A percentile compares a stretch with the other conserved stretches of the same genome.
These are phyloP conservation scores for Cactoblastis cactorum DNA, from an alignment of 2,888 invertebrate species.

Conservation along the genomic window DNA sequence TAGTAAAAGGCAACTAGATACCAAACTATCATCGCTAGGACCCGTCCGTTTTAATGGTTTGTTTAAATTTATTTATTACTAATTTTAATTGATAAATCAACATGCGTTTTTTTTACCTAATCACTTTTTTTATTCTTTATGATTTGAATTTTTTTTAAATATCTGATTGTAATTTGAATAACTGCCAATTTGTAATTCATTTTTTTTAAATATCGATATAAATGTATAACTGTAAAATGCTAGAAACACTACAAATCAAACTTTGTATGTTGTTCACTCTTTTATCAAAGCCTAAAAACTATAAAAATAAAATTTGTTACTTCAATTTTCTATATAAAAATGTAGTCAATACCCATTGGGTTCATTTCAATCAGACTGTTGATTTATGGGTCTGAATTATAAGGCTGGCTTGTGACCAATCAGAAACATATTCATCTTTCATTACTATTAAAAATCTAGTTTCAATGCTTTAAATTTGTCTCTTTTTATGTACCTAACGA, in stretches of 20 bases:
- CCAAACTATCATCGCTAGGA: neutral
- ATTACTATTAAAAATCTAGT: too few relatives aligned
- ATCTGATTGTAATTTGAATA: neutral
- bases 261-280: too few relatives aligned
- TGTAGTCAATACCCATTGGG: too few relatives aligned
- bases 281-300: too few relatives aligned
- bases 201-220: neutral
- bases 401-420: too few relatives aligned
- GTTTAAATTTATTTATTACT: neutral
- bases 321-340: too few relatives aligned
- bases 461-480: too few relatives aligned
- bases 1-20: neutral
- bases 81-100: neutral
- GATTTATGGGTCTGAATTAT: too few relatives aligned
- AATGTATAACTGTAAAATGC: neutral
- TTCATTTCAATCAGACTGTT: too few relatives aligned
- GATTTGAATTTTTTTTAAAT: neutral
- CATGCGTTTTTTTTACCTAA: neutral
- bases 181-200: neutral
- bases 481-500: too few relatives aligned
- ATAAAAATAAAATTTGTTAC: too few relatives aligned
- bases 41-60: neutral
- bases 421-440: too few relatives aligned
- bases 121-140: neutral
- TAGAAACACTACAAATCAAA: slow-evolving; percentile 10